Evolutionary conservation across 2,113 vertebrate species (phyloP), one percentile per base, ranked within the genome.

Genomic region (Cebidichthys violaceus): DNA sequence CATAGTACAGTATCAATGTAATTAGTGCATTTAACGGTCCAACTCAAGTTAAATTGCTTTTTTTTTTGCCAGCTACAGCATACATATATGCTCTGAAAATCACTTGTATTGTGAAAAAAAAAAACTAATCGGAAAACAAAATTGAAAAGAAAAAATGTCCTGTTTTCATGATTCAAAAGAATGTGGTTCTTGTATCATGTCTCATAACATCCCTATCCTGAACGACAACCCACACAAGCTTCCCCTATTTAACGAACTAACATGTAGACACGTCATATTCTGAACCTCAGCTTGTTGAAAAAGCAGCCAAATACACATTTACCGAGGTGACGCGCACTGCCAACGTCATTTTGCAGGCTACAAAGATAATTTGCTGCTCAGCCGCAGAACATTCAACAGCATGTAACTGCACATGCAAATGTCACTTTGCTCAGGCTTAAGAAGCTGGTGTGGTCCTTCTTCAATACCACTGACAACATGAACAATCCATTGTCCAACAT

Each of bases 1-100:
- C 33, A 67, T 17, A 35, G n/a, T 47, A 54, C 54, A 75, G 45
- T 69, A 47, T 75, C 22, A 70, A 8, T 52, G 31, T 65, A 83
- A 81, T 70, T 67, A 75, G 73, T 35, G 11, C 9, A 3, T 39
- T 73, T 68, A 22, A 22, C 33, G 68, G 45, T 70, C 45, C 29
- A 54, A 14, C 11, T 54, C 29, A 35, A 31, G 17, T 35, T n/a
- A 35, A 50, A 69, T 33, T 4, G 11, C 41, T 29, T 67, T 27
- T 10, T 22, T 62, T 61, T 41, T 39, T 24, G 64, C 11, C 37
- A 43, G n/a, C 64, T 66, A 24, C 39, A 66, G 64, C n/a, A 66
- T 24, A 14, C 64, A 43, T 50, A 27, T 9, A 24, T 45, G 24
- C 65, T 67, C 15, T 20, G 27, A 5, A 20, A 68, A 50, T 68